Evolutionary conservation across 2,113 vertebrate genomes (phyloP).

Genomic region (Haemorhous mexicanus): DNA sequence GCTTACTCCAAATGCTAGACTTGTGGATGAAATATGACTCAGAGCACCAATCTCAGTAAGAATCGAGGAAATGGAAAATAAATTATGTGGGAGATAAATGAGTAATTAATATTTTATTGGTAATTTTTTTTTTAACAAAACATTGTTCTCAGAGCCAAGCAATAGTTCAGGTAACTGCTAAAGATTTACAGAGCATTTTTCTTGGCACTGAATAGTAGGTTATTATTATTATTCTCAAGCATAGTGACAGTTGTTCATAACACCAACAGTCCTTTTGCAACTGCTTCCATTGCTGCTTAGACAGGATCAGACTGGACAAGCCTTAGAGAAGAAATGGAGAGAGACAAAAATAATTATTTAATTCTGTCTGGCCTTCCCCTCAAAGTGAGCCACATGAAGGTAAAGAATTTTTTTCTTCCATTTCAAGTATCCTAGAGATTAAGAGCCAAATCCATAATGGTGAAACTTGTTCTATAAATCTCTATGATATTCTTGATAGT

Average conservation of each 20-base stretch:
- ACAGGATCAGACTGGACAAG: not conserved
- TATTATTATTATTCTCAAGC: not conserved
- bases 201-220: not conserved
- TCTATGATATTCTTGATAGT: not conserved
- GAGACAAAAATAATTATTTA: not conserved
- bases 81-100: not conserved
- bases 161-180: not conserved
- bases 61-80: constrained; percentile 23
- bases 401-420: not conserved
- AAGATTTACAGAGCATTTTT: not conserved
- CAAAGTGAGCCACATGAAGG: not conserved
- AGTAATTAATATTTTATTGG: not conserved
- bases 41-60: not conserved
- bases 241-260: not conserved
- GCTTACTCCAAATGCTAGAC: not conserved
- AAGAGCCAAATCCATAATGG: not conserved
- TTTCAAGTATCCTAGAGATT: not conserved
- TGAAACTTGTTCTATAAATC: not conserved
- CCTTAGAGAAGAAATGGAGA: not conserved
- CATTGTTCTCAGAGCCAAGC: not conserved
- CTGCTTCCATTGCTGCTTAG: not conserved
- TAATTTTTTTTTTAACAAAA: not conserved
- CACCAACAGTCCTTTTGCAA: not conserved
- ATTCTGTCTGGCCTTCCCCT: not conserved
- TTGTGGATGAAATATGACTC: not conserved